phyloP scores from a whole-genome alignment of 1,140 invertebrate genomes.

The Macrobrachium nipponense region DNA sequence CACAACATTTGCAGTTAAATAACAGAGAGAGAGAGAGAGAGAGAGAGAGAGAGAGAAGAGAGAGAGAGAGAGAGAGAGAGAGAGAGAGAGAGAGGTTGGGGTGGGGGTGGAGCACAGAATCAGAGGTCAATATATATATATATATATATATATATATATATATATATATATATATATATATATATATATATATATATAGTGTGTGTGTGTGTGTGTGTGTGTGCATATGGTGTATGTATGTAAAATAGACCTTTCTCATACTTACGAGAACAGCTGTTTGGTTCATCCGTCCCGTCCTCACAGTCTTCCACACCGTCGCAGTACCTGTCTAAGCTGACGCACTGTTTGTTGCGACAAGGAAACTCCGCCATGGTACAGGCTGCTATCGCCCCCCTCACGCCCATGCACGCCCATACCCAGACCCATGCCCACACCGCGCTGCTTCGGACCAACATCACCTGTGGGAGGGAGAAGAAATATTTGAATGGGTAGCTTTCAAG shows the following conservation, averaged over 20 bases:
- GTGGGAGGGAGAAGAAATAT: neutral
- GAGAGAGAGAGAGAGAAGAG: too few species aligned
- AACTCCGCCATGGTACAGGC: conserved; percentile 52
- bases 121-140: neutral
- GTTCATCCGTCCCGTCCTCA: conserved; percentile 54
- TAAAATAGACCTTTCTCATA: neutral
- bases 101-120: too few species aligned
- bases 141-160: neutral
- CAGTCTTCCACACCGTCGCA: conserved; percentile 56
- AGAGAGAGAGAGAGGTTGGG: too few species aligned
- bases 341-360: conserved; percentile 48
- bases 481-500: neutral
- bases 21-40: too few species aligned
- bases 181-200: neutral
- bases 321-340: conserved; percentile 47
- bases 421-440: conserved; percentile 29
- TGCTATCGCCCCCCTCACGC: conserved; percentile 27
- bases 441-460: conserved; percentile 27
- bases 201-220: too few species aligned
- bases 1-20: too few species aligned
- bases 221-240: neutral
- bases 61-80: too few species aligned
- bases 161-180: neutral
- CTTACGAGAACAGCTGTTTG: conserved; percentile 49
- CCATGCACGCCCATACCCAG: conserved; percentile 40